Evolutionary conservation across 1,140 invertebrate species (phyloP), one percentile per base, ranked within the genome.

Genomic region (Drosophila mauritiana): DNA sequence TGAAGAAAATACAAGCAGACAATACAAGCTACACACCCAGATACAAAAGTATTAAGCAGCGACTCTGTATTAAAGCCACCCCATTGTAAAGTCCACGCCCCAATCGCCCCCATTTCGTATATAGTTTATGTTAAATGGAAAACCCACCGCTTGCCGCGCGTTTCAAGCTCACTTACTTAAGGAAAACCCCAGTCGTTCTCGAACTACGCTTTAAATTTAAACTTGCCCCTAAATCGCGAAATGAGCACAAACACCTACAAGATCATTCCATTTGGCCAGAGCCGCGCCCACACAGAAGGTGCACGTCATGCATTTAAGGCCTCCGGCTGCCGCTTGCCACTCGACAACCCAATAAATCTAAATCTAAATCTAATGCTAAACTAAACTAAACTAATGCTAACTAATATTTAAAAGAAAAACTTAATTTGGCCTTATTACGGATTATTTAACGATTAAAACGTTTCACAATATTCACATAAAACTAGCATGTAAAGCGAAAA

Each of bases 381-480:
- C 56, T 69, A 73, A 64, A 63, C 56, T 69, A 77, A 67, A 59
- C 56, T 62, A 81, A 58, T 43, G 39, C 59, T 54, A 63, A 69
- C 58, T 68, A 82, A 80, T 64, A 75, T 76, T 74, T 74, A 78
- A 68, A 76, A 65, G 42, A 80, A 84, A 78, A 73, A 89, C 80
- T 89, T 89, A 83, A 89, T 89, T 89, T 89, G 84, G 84, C 84
- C 84, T 89, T 89, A 89, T 83, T 84, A 89, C 89, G 73, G 65
- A 89, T 89, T 89, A 89, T 89, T 89, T 89, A 88, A 83, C 64
- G 70, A 64, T 82, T 75, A 67, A 67, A 64, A 64, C 36, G 46
- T 39, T 65, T 59, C 53, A 58, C 34, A 54, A 57, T 40, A 51
- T 36, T 67, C 49, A 73, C 63, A 69, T 3, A 22, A 62, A 39